Evolutionary conservation across 1,140 invertebrate genomes (phyloP).

Genomic region (Scylla paramamosain): DNA sequence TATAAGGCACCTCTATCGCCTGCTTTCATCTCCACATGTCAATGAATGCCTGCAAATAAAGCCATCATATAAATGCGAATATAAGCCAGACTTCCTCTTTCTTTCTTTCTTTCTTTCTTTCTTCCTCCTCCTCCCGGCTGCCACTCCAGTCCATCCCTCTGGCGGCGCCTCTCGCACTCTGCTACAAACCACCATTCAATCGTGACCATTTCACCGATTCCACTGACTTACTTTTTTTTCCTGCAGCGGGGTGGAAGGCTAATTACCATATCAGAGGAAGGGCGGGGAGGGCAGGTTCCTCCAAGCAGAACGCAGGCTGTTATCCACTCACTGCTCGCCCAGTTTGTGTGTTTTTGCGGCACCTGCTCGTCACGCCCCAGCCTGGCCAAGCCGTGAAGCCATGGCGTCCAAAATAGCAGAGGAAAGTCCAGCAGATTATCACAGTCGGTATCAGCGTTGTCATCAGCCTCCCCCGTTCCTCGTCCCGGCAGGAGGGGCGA

Average conservation of each 20-base stretch:
- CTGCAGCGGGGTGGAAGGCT: not conserved
- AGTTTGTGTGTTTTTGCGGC: not conserved
- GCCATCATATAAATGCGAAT: not conserved
- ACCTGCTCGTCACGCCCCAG: not conserved
- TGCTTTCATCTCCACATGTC: not conserved
- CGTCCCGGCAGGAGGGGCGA: not conserved
- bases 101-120: not conserved
- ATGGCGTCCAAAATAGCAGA: not conserved
- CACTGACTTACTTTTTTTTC: not conserved
- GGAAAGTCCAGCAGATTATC: not conserved
- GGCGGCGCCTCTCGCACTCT: not conserved
- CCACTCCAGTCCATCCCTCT: not conserved
- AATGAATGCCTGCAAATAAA: not conserved
- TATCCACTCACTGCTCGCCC: constrained; percentile 1
- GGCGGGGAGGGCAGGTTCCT: not conserved
- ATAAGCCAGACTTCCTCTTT: not conserved
- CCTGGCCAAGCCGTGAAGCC: not conserved
- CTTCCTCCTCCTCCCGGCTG: not conserved
- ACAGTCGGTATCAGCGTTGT: not conserved
- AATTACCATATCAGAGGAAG: constrained; percentile 6
- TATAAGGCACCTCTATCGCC: not conserved
- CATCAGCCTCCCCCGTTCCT: not conserved
- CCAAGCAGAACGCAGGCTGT: constrained; percentile 8
- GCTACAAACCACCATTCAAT: not conserved
- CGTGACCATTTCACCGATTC: not conserved